phyloP scores from a whole-genome alignment of 2,888 invertebrate genomes.

The Drosophila histrio region DNA sequence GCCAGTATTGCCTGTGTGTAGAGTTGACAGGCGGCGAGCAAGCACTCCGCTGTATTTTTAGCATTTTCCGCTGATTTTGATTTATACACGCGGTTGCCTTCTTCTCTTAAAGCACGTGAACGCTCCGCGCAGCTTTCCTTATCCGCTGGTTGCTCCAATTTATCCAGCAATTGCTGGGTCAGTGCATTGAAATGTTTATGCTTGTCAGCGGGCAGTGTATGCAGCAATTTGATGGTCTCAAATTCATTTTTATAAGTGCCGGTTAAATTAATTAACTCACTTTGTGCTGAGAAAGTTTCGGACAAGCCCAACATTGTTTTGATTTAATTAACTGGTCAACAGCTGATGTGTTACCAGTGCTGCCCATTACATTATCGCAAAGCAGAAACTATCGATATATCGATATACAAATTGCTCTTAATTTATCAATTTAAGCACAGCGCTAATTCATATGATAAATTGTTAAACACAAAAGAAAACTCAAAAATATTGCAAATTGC shows the following conservation, averaged over 20 bases:
- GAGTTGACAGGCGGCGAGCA: conserved; percentile 63
- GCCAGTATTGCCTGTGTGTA: conserved; percentile 81
- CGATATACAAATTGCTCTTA: too few relatives aligned
- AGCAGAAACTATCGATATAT: neutral
- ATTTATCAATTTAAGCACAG: neutral
- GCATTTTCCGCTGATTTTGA: neutral
- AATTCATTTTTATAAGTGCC: conserved; percentile 62
- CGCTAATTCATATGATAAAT: neutral
- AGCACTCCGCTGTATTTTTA: conserved; percentile 21
- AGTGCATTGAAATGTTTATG: conserved; percentile 10
- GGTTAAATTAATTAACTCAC: conserved; percentile 21
- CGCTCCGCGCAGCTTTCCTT: conserved; percentile 15
- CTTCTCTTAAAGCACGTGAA: conserved; percentile 61
- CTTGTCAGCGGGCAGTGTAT: conserved; percentile 9
- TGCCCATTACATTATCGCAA: neutral
- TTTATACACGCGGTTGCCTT: conserved; percentile 72
- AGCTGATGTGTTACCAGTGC: conserved; percentile 12
- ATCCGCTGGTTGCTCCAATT: conserved; percentile 25
- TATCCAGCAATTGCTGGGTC: conserved; percentile 43
- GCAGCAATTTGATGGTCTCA: conserved; percentile 51
- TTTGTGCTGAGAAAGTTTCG: conserved; percentile 20
- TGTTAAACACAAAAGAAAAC: neutral
- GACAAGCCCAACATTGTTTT: conserved; percentile 25
- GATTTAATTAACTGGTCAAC: neutral
- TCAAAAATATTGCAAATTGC: neutral